Percentiles rank a stretch among this genome's conserved stretches.
Conservation (phyloP, 1,140 invertebrate genomes). For the Zaprionus camerounensis region DNA sequence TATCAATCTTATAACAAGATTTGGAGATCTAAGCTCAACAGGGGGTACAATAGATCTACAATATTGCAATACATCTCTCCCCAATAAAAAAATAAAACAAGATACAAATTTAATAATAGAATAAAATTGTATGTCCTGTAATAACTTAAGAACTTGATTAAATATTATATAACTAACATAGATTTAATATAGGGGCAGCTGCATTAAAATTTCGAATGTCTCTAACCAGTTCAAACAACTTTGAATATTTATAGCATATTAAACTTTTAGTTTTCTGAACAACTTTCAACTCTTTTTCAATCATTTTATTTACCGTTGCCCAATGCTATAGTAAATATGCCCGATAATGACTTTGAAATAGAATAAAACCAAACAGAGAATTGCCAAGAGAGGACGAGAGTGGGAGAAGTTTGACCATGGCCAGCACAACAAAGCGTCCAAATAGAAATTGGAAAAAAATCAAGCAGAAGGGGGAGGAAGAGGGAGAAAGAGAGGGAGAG, state of each 20-base stretch:
- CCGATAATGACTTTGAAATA: conserved; percentile 4
- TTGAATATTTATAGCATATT: conserved; percentile 1
- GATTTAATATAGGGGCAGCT: neutral
- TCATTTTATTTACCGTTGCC: neutral
- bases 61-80: no score
- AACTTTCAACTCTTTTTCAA: neutral
- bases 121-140: no score
- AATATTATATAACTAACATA: neutral
- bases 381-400: neutral
- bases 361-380: conserved; percentile 1
- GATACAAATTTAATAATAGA: no score
- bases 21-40: no score
- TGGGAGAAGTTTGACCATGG: neutral
- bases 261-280: neutral
- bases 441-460: conserved; percentile 47
- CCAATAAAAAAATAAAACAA: no score
- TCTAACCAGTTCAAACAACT: neutral
- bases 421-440: neutral
- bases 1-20: no score
- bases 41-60: no score
- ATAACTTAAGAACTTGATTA: neutral
- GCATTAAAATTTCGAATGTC: neutral
- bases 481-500: neutral
- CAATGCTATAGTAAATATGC: conserved; percentile 10
- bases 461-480: neutral